These are phyloP conservation scores for Acromyrmex charruanus DNA, from an alignment of 1,140 invertebrate species.

Conservation along the genomic window DNA sequence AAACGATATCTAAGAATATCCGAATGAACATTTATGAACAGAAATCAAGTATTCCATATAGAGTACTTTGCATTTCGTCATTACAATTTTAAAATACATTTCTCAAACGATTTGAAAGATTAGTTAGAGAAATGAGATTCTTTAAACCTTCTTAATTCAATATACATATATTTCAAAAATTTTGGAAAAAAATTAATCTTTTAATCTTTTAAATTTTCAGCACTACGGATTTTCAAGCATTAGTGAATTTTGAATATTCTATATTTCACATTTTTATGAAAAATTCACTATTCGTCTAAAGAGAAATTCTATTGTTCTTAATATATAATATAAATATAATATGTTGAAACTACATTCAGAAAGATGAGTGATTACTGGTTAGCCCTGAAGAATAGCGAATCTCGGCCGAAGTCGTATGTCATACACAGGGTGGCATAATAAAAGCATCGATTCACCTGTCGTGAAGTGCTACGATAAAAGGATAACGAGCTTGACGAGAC, in stretches of 20 bases:
- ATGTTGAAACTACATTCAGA: background rate
- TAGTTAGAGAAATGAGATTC: background rate
- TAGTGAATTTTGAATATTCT: background rate
- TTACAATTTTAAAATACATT: background rate
- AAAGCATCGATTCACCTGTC: constrained; percentile 46
- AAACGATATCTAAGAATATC: background rate
- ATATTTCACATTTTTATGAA: background rate
- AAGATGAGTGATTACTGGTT: constrained; percentile 6
- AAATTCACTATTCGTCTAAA: background rate
- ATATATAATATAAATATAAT: constrained; percentile 4
- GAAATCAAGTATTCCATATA: background rate
- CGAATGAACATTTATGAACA: background rate
- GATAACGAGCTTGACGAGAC: constrained; percentile 43
- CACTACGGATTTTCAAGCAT: background rate
- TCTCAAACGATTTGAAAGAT: background rate
- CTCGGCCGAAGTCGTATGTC: constrained; percentile 47
- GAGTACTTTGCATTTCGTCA: background rate
- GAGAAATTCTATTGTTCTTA: background rate
- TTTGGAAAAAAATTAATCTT: too few species aligned
- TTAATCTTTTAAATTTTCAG: background rate
- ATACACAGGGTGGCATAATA: constrained; percentile 35
- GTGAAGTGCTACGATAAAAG: constrained; percentile 42
- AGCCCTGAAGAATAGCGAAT: constrained; percentile 33
- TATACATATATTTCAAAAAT: background rate
- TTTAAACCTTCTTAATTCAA: background rate